phyloP scores from a whole-genome alignment of 2,888 invertebrate genomes.

The Eupithecia exiguata region DNA sequence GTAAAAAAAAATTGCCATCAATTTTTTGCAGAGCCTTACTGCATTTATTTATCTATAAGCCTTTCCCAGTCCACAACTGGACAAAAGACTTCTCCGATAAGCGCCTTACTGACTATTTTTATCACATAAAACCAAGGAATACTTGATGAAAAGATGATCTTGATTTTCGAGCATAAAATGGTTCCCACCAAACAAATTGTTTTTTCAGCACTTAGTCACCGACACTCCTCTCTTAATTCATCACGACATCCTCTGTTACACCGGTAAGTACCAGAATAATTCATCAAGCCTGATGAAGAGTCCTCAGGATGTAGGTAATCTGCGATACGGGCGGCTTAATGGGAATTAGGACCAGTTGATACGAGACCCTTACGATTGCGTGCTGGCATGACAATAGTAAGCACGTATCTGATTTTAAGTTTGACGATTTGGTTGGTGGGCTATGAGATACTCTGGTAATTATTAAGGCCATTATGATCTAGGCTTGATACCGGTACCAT shows the following conservation, averaged over 20 bases:
- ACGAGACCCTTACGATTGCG: slow-evolving; percentile 23
- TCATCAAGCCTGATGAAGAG: slow-evolving; percentile 46
- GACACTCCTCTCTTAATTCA: slow-evolving; percentile 30
- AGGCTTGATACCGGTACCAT: too few species aligned
- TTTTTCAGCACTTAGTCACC: slow-evolving; percentile 13
- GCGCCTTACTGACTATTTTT: too few species aligned
- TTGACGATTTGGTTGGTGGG: neutral
- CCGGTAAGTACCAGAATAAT: slow-evolving; percentile 41
- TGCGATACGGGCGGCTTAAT: slow-evolving; percentile 74
- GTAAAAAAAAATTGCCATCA: too few species aligned
- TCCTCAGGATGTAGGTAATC: slow-evolving; percentile 71
- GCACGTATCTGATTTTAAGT: slow-evolving; percentile 4
- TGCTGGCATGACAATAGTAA: neutral
- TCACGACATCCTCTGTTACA: slow-evolving; percentile 41
- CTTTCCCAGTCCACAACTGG: too few species aligned
- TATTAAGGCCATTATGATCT: neutral
- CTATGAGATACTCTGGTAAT: slow-evolving; percentile 27
- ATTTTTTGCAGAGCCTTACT: too few species aligned
- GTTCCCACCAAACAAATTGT: neutral
- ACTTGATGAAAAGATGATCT: neutral
- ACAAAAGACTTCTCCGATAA: too few species aligned
- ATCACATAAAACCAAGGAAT: too few species aligned
- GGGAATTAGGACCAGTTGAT: slow-evolving; percentile 62
- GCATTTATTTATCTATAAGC: too few species aligned
- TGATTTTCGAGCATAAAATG: neutral